These are phyloP conservation scores for Telmatochromis brachygnathus DNA, from an alignment of 2,113 vertebrate species.

Conservation along the genomic window DNA sequence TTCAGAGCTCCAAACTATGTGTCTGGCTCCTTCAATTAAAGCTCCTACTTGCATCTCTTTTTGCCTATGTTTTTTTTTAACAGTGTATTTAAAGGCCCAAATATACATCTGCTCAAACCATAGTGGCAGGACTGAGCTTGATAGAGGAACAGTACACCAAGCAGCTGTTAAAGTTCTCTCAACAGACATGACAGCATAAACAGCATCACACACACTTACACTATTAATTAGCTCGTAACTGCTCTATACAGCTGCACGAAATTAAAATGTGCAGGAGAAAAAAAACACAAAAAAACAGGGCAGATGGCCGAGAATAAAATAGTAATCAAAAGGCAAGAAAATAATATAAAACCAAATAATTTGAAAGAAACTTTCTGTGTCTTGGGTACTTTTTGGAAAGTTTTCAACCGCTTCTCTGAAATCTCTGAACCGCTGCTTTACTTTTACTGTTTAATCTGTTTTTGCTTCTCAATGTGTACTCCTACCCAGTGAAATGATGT, in stretches of 20 bases:
- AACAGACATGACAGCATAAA: slow-evolving; percentile 26
- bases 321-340: background rate
- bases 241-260: slow-evolving; percentile 23
- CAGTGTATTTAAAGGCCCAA: slow-evolving; percentile 30
- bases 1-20: slow-evolving; percentile 9
- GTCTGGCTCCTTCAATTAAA: slow-evolving; percentile 43
- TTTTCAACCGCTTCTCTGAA: background rate
- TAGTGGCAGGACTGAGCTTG: background rate
- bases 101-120: slow-evolving; percentile 20
- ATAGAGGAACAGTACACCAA: slow-evolving; percentile 2
- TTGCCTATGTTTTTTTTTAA: slow-evolving; percentile 34
- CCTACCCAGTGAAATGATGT: background rate
- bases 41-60: slow-evolving; percentile 6
- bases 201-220: slow-evolving; percentile 30
- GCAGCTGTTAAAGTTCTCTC: slow-evolving; percentile 26
- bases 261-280: background rate
- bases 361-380: background rate
- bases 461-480: background rate
- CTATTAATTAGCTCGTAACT: slow-evolving; percentile 48
- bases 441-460: background rate
- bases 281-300: background rate
- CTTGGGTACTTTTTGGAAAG: background rate
- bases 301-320: slow-evolving; percentile 21
- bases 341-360: background rate
- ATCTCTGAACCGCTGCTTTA: background rate